phyloP scores from a whole-genome alignment of 2,797 vertebrate genomes.

The Urophycis tenuis region DNA sequence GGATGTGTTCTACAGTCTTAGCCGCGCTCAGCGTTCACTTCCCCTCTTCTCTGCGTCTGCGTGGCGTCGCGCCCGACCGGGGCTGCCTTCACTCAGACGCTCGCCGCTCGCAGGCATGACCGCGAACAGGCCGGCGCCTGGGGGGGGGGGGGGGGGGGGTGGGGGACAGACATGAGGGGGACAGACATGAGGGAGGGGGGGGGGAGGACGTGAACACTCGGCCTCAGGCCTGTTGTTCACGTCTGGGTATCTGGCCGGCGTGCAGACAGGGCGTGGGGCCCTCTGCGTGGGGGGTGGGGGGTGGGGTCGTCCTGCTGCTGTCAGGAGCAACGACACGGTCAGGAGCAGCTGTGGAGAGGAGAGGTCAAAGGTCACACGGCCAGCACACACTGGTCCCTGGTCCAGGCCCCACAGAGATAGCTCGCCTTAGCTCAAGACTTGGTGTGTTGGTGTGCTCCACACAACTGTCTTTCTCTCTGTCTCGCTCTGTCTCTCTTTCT shows the following conservation, averaged over 20 bases:
- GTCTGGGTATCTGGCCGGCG: too few relatives aligned
- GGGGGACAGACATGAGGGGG: too few relatives aligned
- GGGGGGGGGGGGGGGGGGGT: background rate
- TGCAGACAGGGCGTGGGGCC: too few relatives aligned
- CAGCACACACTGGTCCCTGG: background rate
- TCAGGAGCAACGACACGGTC: constrained; percentile 46
- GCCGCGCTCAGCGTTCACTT: constrained; percentile 21
- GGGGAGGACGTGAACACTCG: too few relatives aligned
- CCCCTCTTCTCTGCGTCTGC: constrained; percentile 27
- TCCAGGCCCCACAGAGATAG: background rate
- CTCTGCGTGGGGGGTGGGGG: constrained; percentile 20
- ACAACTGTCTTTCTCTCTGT: too few relatives aligned
- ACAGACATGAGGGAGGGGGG: too few relatives aligned
- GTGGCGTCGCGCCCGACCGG: constrained; percentile 13
- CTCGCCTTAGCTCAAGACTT: too few relatives aligned
- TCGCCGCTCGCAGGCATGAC: constrained; percentile 15
- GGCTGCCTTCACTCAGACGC: constrained; percentile 11
- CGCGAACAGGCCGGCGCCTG: constrained; percentile 8
- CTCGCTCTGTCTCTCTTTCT: too few relatives aligned
- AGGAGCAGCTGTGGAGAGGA: constrained; percentile 60
- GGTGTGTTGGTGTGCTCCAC: too few relatives aligned
- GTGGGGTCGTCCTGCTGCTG: constrained; percentile 51
- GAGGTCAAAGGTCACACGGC: background rate
- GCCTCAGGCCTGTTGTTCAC: too few relatives aligned
- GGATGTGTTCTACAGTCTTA: constrained; percentile 52